Conservation (phyloP, 2,888 invertebrate species). For the Apoda limacodes region DNA sequence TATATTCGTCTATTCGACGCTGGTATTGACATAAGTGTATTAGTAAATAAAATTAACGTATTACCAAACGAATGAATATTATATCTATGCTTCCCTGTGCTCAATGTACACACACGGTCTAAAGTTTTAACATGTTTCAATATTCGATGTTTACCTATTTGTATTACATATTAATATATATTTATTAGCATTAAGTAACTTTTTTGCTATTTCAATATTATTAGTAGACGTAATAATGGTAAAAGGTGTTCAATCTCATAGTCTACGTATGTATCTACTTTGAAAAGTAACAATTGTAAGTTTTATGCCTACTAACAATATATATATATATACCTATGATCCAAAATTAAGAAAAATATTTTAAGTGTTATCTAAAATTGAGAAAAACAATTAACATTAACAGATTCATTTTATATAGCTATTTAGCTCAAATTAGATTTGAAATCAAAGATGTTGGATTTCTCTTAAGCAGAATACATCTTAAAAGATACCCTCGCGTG, state of each 20-base stretch:
- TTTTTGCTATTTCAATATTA: conserved; percentile 23
- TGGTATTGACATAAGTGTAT: conserved; percentile 35
- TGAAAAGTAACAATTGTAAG: conserved; percentile 31
- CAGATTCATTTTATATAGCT: too few species aligned
- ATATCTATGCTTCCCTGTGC: conserved; percentile 56
- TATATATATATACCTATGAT: too few species aligned
- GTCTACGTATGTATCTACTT: conserved; percentile 27
- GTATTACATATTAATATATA: conserved; percentile 25
- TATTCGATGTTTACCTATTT: conserved; percentile 22
- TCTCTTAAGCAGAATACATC: too few species aligned
- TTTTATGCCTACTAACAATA: conserved; percentile 38
- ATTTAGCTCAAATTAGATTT: too few species aligned
- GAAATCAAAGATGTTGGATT: too few species aligned
- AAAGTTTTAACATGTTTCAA: conserved; percentile 31
- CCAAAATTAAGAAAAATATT: too few species aligned
- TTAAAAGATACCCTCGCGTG: too few species aligned
- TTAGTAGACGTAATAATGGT: conserved; percentile 18
- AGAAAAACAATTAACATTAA: too few species aligned
- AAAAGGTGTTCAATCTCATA: conserved; percentile 58
- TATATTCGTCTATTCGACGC: conserved; percentile 61
- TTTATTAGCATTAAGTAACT: conserved; percentile 21
- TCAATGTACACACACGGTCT: conserved; percentile 63
- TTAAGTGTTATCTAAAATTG: too few species aligned
- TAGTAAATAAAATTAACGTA: conserved; percentile 23
- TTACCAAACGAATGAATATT: too few species aligned